Percentiles rank a stretch among this genome's conserved stretches.
Conservation (phyloP, 2,797 vertebrate species). For the Alcedo quadribrachys region DNA sequence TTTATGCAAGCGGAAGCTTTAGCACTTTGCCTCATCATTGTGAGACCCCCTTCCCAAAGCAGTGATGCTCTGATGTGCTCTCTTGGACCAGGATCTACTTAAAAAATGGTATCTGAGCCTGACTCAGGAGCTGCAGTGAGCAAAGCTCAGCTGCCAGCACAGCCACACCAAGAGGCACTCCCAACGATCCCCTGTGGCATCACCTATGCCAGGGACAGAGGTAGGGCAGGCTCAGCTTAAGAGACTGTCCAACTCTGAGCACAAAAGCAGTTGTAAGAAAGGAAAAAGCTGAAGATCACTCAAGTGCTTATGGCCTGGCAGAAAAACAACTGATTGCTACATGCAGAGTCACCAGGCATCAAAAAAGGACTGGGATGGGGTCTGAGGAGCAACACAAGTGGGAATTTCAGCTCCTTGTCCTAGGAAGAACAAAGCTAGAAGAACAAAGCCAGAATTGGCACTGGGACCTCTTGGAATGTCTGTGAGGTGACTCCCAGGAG, state of each 20-base stretch:
- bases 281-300: not conserved
- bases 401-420: not conserved
- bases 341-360: not conserved
- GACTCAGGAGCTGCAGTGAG: not conserved
- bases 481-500: not conserved
- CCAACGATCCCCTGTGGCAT: not conserved
- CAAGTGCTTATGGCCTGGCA: constrained; percentile 8
- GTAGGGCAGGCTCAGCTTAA: not conserved
- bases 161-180: not conserved
- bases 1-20: constrained; percentile 46
- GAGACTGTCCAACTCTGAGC: not conserved
- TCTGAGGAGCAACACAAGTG: not conserved
- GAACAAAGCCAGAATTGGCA: not conserved
- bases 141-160: not conserved
- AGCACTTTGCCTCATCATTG: not conserved
- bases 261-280: not conserved
- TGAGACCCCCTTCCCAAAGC: not conserved
- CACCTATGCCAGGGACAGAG: not conserved
- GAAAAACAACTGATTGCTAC: not conserved
- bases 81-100: not conserved
- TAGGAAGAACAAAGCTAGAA: not conserved
- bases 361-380: not conserved
- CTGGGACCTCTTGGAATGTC: not conserved
- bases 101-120: not conserved
- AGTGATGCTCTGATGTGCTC: not conserved